Conservation (phyloP, 2,797 vertebrate species). For the Lacerta bilineata region DNA sequence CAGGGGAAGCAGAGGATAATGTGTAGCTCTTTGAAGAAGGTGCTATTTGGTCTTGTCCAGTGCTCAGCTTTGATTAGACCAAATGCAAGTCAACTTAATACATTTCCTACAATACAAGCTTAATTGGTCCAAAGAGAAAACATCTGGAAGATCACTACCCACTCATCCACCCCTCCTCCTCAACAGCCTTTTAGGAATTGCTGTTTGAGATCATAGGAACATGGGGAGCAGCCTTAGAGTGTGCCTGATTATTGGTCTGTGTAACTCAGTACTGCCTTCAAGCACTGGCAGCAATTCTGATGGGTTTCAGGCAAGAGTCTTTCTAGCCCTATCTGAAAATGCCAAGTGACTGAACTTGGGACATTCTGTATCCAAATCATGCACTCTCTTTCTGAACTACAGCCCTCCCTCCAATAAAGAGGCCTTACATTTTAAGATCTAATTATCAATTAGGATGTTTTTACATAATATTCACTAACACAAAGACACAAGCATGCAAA, state of each 20-base stretch:
- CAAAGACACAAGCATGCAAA: background rate
- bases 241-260: background rate
- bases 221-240: background rate
- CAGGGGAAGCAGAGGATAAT: slow-evolving; percentile 47
- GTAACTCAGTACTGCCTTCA: background rate
- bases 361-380: background rate
- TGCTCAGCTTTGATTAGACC: slow-evolving; percentile 36
- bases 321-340: background rate
- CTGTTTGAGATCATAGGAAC: background rate
- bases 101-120: slow-evolving; percentile 18
- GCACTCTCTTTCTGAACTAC: background rate
- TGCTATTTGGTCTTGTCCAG: slow-evolving; percentile 51
- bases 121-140: slow-evolving; percentile 39
- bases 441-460: background rate
- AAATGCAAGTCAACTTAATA: slow-evolving; percentile 55
- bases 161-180: background rate
- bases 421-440: background rate
- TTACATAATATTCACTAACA: background rate
- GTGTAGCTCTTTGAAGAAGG: slow-evolving; percentile 59
- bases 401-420: background rate
- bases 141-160: slow-evolving; percentile 13
- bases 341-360: background rate
- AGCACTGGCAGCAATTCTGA: background rate
- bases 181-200: background rate
- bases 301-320: background rate